Evolutionary conservation across 53 echinoderm and acorn worm species (phyloP), one percentile per base, ranked within the genome.

Genomic region (Mesocentrotus franciscanus): DNA sequence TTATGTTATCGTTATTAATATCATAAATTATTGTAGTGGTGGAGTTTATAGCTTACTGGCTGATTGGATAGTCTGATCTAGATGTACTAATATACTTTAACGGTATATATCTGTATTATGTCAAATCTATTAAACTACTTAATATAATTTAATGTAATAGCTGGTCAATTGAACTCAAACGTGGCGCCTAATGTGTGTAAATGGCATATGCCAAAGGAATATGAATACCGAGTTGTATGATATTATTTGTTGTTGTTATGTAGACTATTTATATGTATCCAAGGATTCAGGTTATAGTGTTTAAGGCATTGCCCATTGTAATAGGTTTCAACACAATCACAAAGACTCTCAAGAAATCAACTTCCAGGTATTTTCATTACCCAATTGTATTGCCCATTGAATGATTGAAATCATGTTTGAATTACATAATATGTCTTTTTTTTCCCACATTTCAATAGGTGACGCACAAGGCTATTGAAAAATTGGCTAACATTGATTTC

Each of bases 241-340:
- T 81, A 62, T 62, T 81, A 62, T 62, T 30, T 32, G 3, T 32
- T 36, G 42, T 39, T 81, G 16, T 42, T 81, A 42, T 39, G 9
- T 39, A 33, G 81, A 81, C 81, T 81, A 81, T 81, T 81, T 81
- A 81, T 81, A 81, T 76, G 33, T 81, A 81, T 81, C 10, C 81
- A 81, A 81, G 81, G 42, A 81, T 39, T 8, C 36, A 39, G 36
- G 79, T 27, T 75, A 32, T 26, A 75, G 68, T 68, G 68, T 22
- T 22, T 68, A 29, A 32, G 76, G 13, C 33, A 14, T 76, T 76
- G 76, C 15, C 76, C 10, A 76, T 33, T 76, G 76, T 76, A 76
- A 76, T 76, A 7, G 20, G 5, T 64, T 64, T 16, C 5, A 18
- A 64, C 8, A 20, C 4, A 0, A 18, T 64, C 64, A 12, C 64